These are phyloP conservation scores for Magallana nippona DNA, from an alignment of 2,888 invertebrate species.

Conservation along the genomic window DNA sequence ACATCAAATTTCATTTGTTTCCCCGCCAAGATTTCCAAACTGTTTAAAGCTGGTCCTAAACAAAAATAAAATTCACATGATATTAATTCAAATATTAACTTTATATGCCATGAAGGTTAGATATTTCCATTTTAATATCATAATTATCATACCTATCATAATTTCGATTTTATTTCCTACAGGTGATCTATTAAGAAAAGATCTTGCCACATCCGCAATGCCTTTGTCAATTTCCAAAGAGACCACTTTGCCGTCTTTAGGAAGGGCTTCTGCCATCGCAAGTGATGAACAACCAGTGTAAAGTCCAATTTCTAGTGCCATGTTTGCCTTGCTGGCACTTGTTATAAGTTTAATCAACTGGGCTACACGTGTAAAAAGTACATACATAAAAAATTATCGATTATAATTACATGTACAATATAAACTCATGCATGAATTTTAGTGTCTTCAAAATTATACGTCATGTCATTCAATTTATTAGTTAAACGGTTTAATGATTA, in stretches of 20 bases:
- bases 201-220: slow-evolving; percentile 55
- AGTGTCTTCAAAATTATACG: too few relatives aligned
- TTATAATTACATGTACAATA: too few relatives aligned
- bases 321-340: slow-evolving; percentile 63
- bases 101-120: neutral
- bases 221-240: slow-evolving; percentile 64
- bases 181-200: slow-evolving; percentile 56
- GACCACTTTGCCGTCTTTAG: slow-evolving; percentile 64
- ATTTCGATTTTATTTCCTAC: slow-evolving; percentile 65
- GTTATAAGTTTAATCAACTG: slow-evolving; percentile 65
- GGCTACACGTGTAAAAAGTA: slow-evolving; percentile 49
- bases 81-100: neutral
- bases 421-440: too few relatives aligned
- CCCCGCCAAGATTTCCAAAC: slow-evolving; percentile 53
- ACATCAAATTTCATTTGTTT: slow-evolving; percentile 61
- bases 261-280: slow-evolving; percentile 69
- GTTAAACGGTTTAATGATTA: too few relatives aligned
- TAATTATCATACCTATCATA: slow-evolving; percentile 47
- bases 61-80: neutral
- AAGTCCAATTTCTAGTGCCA: slow-evolving; percentile 69
- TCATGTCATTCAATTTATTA: neutral
- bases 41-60: slow-evolving; percentile 53
- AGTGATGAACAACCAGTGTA: slow-evolving; percentile 70
- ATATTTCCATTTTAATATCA: too few relatives aligned
- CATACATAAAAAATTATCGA: too few relatives aligned